Evolutionary conservation across 2,797 vertebrate species (phyloP), one percentile per base, ranked within the genome.

Genomic region (Chelonia mydas): DNA sequence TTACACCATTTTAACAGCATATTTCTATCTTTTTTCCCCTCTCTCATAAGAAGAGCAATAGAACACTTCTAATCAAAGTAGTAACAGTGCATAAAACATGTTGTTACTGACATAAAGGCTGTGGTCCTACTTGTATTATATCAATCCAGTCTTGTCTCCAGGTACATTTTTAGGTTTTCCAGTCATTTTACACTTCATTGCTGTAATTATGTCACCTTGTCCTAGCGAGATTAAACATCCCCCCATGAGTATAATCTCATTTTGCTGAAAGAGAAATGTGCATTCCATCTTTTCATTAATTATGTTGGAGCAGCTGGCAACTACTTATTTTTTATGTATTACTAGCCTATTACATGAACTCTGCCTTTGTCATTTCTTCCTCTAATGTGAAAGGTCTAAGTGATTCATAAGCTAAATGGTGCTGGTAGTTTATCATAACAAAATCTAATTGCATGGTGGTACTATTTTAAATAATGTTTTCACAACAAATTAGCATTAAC

Each of bases 231-330:
- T 96, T 96, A 95, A 96, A 95, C 6, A 17, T 89, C 94, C 74
- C 84, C 97, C 83, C 94, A 68, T 84, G 61, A 76, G 96, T 83
- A 78, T 94, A 96, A 94, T 95, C 82, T 95, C 45, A 90, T 97
- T 97, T 97, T 94, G 51, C 61, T 95, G 86, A 85, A 87, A 86
- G 88, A 88, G 50, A 91, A 92, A 87, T 89, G 57, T 83, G 19
- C 68, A 33, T 94, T 95, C 79, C 55, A 91, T 10, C 57, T 80
- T 94, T 88, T 47, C 55, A 95, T 96, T 97, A 96, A 96, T 97
- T 95, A 94, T 84, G 59, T 37, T 28, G 55, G 90, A 97, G 93
- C 95, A 98, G 95, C 92, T 97, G 97, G 94, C 86, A 85, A 94
- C 94, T 90, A 90, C 92, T 91, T 97, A 93, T 95, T 96, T 97